A percentile compares a stretch with the other conserved stretches of the same genome.
These are phyloP conservation scores for Pyralis farinalis DNA, from an alignment of 2,888 invertebrate species.

Conservation along the genomic window DNA sequence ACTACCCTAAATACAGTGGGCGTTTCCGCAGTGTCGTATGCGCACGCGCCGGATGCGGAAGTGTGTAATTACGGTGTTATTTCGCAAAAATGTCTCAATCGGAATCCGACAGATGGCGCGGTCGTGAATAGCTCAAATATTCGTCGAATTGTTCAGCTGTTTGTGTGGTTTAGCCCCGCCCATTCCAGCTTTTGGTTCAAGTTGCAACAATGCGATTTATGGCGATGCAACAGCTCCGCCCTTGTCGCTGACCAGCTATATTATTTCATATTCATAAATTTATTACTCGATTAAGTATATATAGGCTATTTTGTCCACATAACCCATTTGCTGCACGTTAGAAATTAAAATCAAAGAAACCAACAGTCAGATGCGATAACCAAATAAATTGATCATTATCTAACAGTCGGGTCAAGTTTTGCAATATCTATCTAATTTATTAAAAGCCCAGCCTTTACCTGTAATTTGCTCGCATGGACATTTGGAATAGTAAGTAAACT, in stretches of 20 bases:
- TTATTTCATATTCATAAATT: background rate
- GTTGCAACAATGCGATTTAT: constrained; percentile 14
- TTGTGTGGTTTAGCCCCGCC: constrained; percentile 58
- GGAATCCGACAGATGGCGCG: constrained; percentile 67
- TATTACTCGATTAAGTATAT: background rate
- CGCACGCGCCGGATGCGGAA: constrained; percentile 79
- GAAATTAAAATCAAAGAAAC: too few relatives aligned
- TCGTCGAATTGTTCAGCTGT: constrained; percentile 60
- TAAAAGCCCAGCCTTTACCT: too few relatives aligned
- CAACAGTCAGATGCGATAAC: too few relatives aligned
- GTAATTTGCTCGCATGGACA: too few relatives aligned
- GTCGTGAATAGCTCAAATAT: constrained; percentile 57
- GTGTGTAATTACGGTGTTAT: constrained; percentile 69
- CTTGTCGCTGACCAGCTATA: constrained; percentile 1
- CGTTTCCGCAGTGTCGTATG: constrained; percentile 50
- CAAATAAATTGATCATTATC: too few relatives aligned
- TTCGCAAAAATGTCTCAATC: constrained; percentile 78
- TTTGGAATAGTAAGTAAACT: too few relatives aligned
- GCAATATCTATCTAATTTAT: too few relatives aligned
- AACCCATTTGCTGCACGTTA: too few relatives aligned
- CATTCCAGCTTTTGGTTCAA: constrained; percentile 31
- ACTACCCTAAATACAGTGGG: constrained; percentile 50
- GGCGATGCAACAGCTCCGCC: constrained; percentile 1
- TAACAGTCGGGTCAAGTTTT: too few relatives aligned
- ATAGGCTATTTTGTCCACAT: too few relatives aligned